Percentiles rank a stretch among this genome's conserved stretches.
Conservation (phyloP, 1,140 invertebrate species). For the Penaeus japonicus region DNA sequence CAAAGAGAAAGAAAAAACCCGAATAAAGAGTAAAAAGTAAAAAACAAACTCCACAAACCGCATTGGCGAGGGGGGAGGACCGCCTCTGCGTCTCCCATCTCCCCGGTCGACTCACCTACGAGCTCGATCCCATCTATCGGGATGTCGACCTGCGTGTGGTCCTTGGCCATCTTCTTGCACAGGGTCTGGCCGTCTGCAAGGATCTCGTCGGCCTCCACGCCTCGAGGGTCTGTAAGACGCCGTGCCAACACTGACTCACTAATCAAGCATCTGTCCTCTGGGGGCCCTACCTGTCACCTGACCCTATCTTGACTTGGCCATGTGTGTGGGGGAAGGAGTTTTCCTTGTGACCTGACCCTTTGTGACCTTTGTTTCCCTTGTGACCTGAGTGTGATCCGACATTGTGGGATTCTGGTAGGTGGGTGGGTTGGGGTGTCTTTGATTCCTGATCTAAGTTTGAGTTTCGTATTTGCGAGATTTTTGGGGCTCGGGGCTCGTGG, state of each 20-base stretch:
- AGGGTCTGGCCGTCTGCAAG: slow-evolving; percentile 84
- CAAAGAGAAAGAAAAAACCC: neutral
- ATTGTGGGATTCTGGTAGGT: no score
- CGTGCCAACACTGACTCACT: slow-evolving; percentile 53
- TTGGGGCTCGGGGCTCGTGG: no score
- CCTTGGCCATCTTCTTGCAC: slow-evolving; percentile 84
- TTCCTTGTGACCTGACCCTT: no score
- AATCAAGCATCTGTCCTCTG: slow-evolving; percentile 37
- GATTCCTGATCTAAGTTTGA: no score
- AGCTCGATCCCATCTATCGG: slow-evolving; percentile 92
- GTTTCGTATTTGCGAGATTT: no score
- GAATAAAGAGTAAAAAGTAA: slow-evolving; percentile 64
- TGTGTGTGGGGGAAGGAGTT: no score
- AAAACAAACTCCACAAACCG: neutral
- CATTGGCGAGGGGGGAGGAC: neutral
- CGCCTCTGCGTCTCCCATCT: no score
- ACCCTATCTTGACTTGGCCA: neutral
- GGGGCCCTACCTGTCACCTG: neutral
- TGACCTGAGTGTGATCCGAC: neutral
- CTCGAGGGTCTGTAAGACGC: slow-evolving; percentile 66
- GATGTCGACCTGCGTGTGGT: slow-evolving; percentile 80
- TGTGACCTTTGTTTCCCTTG: neutral
- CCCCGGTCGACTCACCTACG: slow-evolving; percentile 75
- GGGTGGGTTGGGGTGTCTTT: no score
- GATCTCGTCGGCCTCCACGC: slow-evolving; percentile 75